Conservation (phyloP, 1,140 invertebrate genomes). For the Heliconius congener region DNA sequence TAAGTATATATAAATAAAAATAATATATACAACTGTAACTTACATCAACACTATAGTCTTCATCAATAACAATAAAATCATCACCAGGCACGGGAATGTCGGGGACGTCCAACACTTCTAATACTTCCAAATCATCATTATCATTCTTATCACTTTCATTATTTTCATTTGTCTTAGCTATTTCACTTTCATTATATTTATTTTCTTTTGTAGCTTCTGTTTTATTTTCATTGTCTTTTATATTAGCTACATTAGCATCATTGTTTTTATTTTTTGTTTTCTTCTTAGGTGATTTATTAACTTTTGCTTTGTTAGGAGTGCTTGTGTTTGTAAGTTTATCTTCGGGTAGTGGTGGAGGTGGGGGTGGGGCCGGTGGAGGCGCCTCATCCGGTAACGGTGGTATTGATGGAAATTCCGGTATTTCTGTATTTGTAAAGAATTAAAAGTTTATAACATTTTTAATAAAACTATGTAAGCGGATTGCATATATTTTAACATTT, state of each 20-base stretch:
- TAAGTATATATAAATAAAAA: neutral
- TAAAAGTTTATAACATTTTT: neutral
- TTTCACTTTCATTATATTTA: neutral
- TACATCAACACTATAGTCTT: slow-evolving; percentile 44
- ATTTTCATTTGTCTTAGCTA: slow-evolving; percentile 2
- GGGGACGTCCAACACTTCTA: slow-evolving; percentile 48
- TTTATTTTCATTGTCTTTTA: neutral
- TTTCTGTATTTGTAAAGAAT: slow-evolving; percentile 47
- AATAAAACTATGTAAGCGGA: neutral
- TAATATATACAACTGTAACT: neutral
- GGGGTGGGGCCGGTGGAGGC: slow-evolving; percentile 63
- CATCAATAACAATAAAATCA: slow-evolving; percentile 55
- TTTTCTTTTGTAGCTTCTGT: neutral
- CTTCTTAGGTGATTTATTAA: slow-evolving; percentile 13
- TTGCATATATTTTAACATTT: neutral
- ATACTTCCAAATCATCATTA: slow-evolving; percentile 41
- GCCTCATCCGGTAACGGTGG: slow-evolving; percentile 82
- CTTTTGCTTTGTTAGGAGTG: neutral
- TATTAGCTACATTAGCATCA: neutral
- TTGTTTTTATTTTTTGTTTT: neutral
- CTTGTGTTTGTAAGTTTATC: slow-evolving; percentile 12
- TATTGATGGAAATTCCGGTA: slow-evolving; percentile 71
- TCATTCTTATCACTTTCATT: slow-evolving; percentile 27
- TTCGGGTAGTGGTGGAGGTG: slow-evolving; percentile 40
- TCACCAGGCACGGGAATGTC: slow-evolving; percentile 59